phyloP scores from a whole-genome alignment of 2,797 vertebrate species.

The Pangasius macronema region DNA sequence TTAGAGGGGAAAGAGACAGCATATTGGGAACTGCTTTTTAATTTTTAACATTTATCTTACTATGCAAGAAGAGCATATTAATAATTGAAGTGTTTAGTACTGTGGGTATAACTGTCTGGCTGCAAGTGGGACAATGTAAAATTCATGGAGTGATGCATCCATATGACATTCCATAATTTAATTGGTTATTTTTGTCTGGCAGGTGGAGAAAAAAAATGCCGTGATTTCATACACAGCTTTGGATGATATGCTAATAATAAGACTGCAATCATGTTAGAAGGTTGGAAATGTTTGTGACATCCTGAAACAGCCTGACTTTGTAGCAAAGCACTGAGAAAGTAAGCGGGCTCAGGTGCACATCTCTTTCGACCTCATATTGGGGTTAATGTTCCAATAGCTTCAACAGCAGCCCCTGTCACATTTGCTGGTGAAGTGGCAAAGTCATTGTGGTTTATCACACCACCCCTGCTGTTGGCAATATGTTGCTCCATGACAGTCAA shows the following conservation, averaged over 20 bases:
- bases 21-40: slow-evolving; percentile 46
- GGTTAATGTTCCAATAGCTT: slow-evolving; percentile 40
- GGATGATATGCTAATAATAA: slow-evolving; percentile 21
- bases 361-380: slow-evolving; percentile 19
- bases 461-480: slow-evolving; percentile 63
- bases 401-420: slow-evolving; percentile 14
- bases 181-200: slow-evolving; percentile 54
- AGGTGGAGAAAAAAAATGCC: slow-evolving; percentile 35
- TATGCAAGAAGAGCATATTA: slow-evolving; percentile 48
- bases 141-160: slow-evolving; percentile 43
- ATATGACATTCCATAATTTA: slow-evolving; percentile 54
- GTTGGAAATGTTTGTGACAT: slow-evolving; percentile 9
- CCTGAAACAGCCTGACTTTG: neutral
- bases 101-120: slow-evolving; percentile 38
- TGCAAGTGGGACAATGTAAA: slow-evolving; percentile 48
- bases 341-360: slow-evolving; percentile 26
- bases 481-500: slow-evolving; percentile 53
- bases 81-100: slow-evolving; percentile 59
- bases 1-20: slow-evolving; percentile 24
- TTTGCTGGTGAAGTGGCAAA: slow-evolving; percentile 33
- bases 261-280: slow-evolving; percentile 3
- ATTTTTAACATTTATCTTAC: slow-evolving; percentile 58
- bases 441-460: slow-evolving; percentile 60
- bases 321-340: neutral
- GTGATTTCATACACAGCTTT: slow-evolving; percentile 32